A percentile compares a stretch with the other conserved stretches of the same genome.
These are phyloP conservation scores for Enoplosus armatus DNA, from an alignment of 2,797 vertebrate species.

Conservation along the genomic window DNA sequence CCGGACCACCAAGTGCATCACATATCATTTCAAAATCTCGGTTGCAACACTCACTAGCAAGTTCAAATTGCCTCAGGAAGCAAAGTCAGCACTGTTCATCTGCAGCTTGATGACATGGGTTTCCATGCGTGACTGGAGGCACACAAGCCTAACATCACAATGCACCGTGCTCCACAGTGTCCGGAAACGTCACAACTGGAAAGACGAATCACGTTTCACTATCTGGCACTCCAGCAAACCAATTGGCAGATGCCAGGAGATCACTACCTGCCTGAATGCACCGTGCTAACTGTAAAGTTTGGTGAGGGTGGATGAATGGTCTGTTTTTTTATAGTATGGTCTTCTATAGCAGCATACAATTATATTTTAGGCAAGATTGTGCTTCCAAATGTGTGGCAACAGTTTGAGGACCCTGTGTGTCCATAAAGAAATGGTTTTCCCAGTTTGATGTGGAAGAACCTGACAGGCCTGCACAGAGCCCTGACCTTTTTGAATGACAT, in stretches of 20 bases:
- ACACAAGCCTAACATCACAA: not conserved
- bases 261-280: not conserved
- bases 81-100: not conserved
- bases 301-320: not conserved
- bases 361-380: not conserved
- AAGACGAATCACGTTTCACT: not conserved
- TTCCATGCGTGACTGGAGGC: not conserved
- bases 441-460: too few species aligned
- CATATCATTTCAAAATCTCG: not conserved
- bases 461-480: not conserved
- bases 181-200: not conserved
- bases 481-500: too few species aligned
- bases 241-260: not conserved
- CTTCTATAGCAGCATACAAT: not conserved
- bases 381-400: not conserved
- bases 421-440: too few species aligned
- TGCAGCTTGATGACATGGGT: slow-evolving; percentile 2
- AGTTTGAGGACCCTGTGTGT: not conserved
- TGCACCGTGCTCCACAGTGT: too few species aligned
- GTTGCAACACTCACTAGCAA: not conserved
- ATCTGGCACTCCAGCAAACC: not conserved
- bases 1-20: not conserved
- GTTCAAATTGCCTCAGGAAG: not conserved
- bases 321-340: not conserved
- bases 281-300: not conserved